phyloP scores from a whole-genome alignment of 1,140 invertebrate species.

The Rhizoglyphus robini region DNA sequence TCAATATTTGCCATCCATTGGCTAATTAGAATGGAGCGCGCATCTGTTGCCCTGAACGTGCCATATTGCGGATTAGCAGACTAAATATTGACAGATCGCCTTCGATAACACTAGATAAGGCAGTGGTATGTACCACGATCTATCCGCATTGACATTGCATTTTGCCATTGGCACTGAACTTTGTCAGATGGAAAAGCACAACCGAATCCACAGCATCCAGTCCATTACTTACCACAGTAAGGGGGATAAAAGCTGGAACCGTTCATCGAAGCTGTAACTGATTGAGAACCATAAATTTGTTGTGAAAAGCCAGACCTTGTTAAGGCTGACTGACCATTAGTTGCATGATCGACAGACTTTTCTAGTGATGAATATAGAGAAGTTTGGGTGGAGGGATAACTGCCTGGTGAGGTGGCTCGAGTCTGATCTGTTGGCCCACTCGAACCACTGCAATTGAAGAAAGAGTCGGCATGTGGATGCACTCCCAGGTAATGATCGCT shows the following conservation, averaged over 20 bases:
- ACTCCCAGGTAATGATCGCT: not conserved
- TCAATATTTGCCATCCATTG: conserved; percentile 7
- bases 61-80: not conserved
- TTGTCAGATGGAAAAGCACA: too few species aligned
- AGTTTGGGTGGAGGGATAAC: not conserved
- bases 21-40: conserved; percentile 5
- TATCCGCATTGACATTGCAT: too few species aligned
- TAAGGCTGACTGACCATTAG: not conserved
- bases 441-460: too few species aligned
- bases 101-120: too few species aligned
- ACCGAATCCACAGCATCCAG: too few species aligned
- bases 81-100: too few species aligned
- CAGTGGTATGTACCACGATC: too few species aligned
- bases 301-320: not conserved
- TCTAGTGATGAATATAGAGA: not conserved
- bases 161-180: too few species aligned
- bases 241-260: not conserved
- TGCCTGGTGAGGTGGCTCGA: too few species aligned
- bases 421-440: too few species aligned
- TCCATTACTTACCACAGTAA: conserved; percentile 13
- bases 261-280: not conserved
- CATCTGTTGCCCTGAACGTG: not conserved
- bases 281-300: not conserved
- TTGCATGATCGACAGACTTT: not conserved
- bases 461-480: not conserved